Conservation (phyloP, 2,888 invertebrate genomes). For the Philereme transversata region DNA sequence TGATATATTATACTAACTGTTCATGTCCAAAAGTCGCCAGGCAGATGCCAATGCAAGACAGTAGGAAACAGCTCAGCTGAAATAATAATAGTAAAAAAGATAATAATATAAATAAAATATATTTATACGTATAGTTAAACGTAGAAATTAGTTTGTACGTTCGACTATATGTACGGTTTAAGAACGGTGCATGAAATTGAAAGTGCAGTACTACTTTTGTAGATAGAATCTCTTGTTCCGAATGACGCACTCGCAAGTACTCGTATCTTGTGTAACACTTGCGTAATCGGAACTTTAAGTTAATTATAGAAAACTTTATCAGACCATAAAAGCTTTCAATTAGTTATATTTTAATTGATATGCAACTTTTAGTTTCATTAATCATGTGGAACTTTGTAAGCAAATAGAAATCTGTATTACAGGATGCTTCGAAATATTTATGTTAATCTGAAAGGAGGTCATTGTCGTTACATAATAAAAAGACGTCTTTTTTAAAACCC, state of each 20-base stretch:
- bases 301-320: conserved; percentile 5
- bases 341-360: neutral
- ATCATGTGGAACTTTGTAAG: too few species aligned
- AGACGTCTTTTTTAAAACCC: too few species aligned
- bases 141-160: too few species aligned
- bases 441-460: too few species aligned
- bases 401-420: too few species aligned
- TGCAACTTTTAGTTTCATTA: too few species aligned
- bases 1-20: conserved; percentile 71
- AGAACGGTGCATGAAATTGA: conserved; percentile 42
- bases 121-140: too few species aligned
- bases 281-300: conserved; percentile 20
- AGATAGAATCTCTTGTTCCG: conserved; percentile 40
- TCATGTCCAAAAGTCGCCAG: conserved; percentile 80
- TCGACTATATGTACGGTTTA: too few species aligned
- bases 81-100: conserved; percentile 53
- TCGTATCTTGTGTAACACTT: conserved; percentile 16
- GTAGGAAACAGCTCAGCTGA: conserved; percentile 76
- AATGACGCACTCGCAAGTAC: conserved; percentile 32
- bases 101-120: too few species aligned
- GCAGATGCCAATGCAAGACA: conserved; percentile 76
- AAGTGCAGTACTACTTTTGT: conserved; percentile 44
- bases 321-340: conserved; percentile 3
- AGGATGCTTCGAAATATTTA: too few species aligned
- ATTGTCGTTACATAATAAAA: too few species aligned